Conservation (phyloP, 2,888 invertebrate genomes). For the Gymnosoma rotundatum region DNA sequence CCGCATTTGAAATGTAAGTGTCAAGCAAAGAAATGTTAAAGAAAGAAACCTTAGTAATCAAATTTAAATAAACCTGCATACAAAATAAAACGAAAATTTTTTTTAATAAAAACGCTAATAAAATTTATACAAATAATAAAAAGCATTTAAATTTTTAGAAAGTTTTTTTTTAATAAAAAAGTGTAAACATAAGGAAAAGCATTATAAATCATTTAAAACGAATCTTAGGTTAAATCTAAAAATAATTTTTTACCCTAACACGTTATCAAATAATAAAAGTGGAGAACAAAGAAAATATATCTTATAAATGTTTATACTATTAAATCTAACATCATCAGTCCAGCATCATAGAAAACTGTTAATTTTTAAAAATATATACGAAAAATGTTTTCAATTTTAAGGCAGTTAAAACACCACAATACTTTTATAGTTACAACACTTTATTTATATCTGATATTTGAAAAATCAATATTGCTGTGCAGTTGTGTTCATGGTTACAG, state of each 20-base stretch:
- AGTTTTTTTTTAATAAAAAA: conserved; percentile 9
- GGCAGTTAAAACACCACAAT: conserved; percentile 75
- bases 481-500: conserved; percentile 81
- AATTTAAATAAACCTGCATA: conserved; percentile 57
- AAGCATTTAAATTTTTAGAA: conserved; percentile 48
- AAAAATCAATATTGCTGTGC: conserved; percentile 80
- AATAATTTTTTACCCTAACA: conserved; percentile 35
- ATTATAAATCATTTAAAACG: background rate
- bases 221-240: conserved; percentile 54
- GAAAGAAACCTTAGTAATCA: conserved; percentile 68
- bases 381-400: conserved; percentile 76
- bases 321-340: background rate
- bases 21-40: conserved; percentile 60
- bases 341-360: conserved; percentile 51
- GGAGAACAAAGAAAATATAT: conserved; percentile 11
- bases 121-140: conserved; percentile 13
- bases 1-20: conserved; percentile 50
- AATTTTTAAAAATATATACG: conserved; percentile 12
- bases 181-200: conserved; percentile 53
- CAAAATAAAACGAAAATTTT: conserved; percentile 51
- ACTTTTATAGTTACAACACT: conserved; percentile 75
- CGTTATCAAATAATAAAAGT: conserved; percentile 6
- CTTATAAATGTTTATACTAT: conserved; percentile 5
- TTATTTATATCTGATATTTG: conserved; percentile 75
- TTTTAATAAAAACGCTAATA: conserved; percentile 25